Conservation (phyloP, 2,113 vertebrate species). For the Silurus glanis region DNA sequence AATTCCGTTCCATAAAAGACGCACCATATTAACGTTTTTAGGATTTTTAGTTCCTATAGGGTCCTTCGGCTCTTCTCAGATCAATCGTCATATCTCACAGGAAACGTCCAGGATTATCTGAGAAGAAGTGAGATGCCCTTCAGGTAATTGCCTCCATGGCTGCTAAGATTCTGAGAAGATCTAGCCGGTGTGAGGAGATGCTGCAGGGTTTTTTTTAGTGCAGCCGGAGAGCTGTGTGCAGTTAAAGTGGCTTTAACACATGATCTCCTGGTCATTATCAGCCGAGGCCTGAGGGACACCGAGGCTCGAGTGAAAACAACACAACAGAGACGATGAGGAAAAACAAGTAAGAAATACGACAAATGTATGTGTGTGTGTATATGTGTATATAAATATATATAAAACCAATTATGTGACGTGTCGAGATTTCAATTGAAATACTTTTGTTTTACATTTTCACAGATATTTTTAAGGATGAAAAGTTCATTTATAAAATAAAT, state of each 20-base stretch:
- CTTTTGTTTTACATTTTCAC: no score
- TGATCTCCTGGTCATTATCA: constrained; percentile 23
- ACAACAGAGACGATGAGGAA: neutral
- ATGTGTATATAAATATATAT: no score
- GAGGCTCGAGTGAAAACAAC: neutral
- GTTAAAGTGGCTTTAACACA: constrained; percentile 27
- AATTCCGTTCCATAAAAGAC: no score
- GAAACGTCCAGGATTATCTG: constrained; percentile 17
- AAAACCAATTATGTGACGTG: no score
- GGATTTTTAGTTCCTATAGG: neutral
- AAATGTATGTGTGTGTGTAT: neutral
- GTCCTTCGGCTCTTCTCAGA: neutral
- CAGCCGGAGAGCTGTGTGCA: neutral
- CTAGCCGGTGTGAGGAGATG: constrained; percentile 5
- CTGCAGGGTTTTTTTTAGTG: constrained; percentile 21
- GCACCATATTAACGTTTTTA: neutral
- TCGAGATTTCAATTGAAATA: no score
- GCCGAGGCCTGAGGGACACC: neutral
- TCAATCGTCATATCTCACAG: constrained; percentile 37
- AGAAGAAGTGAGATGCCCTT: constrained; percentile 25
- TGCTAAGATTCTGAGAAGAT: constrained; percentile 38
- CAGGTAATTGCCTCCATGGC: constrained; percentile 41
- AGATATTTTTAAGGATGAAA: no score
- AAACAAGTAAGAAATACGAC: neutral
- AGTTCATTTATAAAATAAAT: no score